Evolutionary conservation across 2,113 vertebrate genomes (phyloP), one percentile per base, ranked within the genome.

Genomic region (Nerophis lumbriciformis): DNA sequence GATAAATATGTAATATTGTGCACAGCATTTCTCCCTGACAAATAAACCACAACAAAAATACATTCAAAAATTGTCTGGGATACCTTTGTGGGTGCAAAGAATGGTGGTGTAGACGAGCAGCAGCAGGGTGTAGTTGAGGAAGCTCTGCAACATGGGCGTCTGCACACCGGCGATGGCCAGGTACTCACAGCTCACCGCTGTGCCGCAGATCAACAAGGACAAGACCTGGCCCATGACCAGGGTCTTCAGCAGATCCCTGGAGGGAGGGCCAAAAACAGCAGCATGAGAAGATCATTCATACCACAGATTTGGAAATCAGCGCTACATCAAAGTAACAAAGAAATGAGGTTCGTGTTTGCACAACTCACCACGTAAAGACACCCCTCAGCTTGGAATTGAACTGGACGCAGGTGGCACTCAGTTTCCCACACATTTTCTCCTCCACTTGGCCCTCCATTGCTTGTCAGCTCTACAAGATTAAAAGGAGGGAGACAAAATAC

Each of bases 81-180:
- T 57, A 99, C 97, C 96, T 90, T 86, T 91, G 36, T 82, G 90
- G 64, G 90, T 87, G 1, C 85, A 64, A 79, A 98, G 87, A 63
- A 82, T 73, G 58, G 74, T 73, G 0, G 94, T 94, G 44, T 97
- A 98, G 72, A 92, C 76, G 6, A 98, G 78, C 62, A 96, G 86
- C 3, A 99, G 86, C 67, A 98, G 73, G 59, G 66, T 66, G 12
- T 99, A 98, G 89, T 93, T 98, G 82, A 96, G 87, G 70, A 99
- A 98, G 77, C 96, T 96, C 82, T 99, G 97, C 49, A 99, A 80
- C 94, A 98, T 93, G 10, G 97, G 95, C 0, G 94, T 92, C 60
- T 93, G 88, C 76, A 95, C 91, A 0, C 56, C 13, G 15, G 44
- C 49, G 0, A 88, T 55, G 13, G 89, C 90, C 78, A 99, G 75